phyloP scores from a whole-genome alignment of 2,888 invertebrate genomes.

The Neria commutata region DNA sequence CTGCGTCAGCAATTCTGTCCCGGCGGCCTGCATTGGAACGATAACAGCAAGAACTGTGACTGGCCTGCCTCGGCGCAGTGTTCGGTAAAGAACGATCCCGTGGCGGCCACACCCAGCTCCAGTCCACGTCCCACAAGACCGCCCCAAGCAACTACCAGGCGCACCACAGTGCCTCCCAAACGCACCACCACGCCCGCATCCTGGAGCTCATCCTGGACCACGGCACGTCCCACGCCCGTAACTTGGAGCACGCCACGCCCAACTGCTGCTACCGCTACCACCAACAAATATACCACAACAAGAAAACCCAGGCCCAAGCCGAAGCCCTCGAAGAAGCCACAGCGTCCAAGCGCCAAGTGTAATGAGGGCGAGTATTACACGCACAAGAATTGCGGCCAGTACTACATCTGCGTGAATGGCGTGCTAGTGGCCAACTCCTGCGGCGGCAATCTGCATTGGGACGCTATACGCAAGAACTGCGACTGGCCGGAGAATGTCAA shows the following conservation, averaged over 20 bases:
- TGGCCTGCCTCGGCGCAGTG: constrained; percentile 82
- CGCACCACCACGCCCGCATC: constrained; percentile 11
- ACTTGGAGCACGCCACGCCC: background rate
- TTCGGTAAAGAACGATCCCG: constrained; percentile 41
- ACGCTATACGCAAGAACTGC: constrained; percentile 70
- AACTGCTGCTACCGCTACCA: constrained; percentile 27
- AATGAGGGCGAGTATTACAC: constrained; percentile 77
- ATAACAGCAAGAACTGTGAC: constrained; percentile 72
- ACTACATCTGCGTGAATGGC: constrained; percentile 79
- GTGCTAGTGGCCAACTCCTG: constrained; percentile 73
- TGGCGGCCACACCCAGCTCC: constrained; percentile 55
- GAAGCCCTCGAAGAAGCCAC: constrained; percentile 41
- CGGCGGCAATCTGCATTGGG: constrained; percentile 79
- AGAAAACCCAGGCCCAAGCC: constrained; percentile 35
- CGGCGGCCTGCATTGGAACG: constrained; percentile 82
- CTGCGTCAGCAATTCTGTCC: constrained; percentile 77
- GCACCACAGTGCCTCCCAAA: constrained; percentile 14
- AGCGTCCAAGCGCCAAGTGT: constrained; percentile 61
- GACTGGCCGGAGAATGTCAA: constrained; percentile 75
- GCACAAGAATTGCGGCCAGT: constrained; percentile 75
- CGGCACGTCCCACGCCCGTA: constrained; percentile 17
- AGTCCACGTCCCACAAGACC: constrained; percentile 51
- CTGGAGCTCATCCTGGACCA: background rate
- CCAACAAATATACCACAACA: constrained; percentile 21
- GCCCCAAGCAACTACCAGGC: constrained; percentile 21